Evolutionary conservation across 2,113 vertebrate species (phyloP).

Genomic region (Boleophthalmus pectinirostris): DNA sequence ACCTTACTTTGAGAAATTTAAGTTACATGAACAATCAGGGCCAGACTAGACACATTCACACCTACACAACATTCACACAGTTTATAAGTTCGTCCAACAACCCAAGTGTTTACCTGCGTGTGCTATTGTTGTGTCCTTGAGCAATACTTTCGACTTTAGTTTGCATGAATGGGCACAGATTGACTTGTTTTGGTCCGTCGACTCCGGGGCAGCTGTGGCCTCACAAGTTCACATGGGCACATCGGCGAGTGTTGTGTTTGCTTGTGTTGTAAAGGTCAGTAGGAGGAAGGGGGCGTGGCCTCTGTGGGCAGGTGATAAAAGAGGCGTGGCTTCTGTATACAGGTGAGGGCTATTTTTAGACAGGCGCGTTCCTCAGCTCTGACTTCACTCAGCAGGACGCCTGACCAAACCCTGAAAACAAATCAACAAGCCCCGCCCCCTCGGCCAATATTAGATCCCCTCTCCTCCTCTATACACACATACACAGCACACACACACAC

Average conservation of each 20-base stretch:
- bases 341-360: constrained; percentile 51
- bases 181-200: no score
- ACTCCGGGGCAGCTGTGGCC: no score
- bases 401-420: constrained; percentile 62
- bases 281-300: not conserved
- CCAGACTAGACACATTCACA: no score
- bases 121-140: no score
- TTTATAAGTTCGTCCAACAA: no score
- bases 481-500: not conserved
- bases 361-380: constrained; percentile 50
- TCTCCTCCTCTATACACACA: no score
- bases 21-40: no score
- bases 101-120: no score
- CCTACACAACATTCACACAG: no score
- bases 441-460: constrained; percentile 46
- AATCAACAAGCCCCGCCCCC: constrained; percentile 57
- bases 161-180: no score
- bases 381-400: constrained; percentile 54
- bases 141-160: no score
- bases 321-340: constrained; percentile 10
- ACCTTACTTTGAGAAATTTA: no score
- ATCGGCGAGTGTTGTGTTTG: not conserved
- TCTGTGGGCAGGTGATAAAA: not conserved
- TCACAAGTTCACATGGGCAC: not conserved
- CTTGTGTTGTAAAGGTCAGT: not conserved